A percentile compares a stretch with the other conserved stretches of the same genome.
These are phyloP conservation scores for Hyphantria cunea DNA, from an alignment of 1,140 invertebrate genomes.

Conservation along the genomic window DNA sequence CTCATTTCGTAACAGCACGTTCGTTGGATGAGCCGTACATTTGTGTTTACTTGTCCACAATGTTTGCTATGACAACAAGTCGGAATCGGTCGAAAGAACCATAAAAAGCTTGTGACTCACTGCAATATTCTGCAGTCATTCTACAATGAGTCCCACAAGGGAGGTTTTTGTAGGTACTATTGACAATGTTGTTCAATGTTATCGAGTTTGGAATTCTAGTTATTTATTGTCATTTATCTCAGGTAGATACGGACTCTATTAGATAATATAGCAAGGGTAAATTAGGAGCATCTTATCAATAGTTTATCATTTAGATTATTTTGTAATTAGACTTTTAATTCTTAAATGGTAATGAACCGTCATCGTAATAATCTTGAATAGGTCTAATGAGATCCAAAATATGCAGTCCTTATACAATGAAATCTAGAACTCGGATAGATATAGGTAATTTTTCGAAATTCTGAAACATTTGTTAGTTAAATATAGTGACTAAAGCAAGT, in stretches of 20 bases:
- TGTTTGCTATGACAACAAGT: constrained; percentile 35
- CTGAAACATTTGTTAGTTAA: too few species aligned
- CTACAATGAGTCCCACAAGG: constrained; percentile 4
- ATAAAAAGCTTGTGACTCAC: constrained; percentile 35
- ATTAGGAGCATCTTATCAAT: not conserved
- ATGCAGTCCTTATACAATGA: too few species aligned
- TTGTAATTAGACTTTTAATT: too few species aligned
- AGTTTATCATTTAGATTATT: not conserved
- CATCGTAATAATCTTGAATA: too few species aligned
- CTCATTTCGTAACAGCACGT: constrained; percentile 10
- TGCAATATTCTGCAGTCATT: not conserved
- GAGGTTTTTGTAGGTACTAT: constrained; percentile 8
- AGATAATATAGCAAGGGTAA: not conserved
- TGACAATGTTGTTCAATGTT: constrained; percentile 1
- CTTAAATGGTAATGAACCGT: too few species aligned
- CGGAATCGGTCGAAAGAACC: constrained; percentile 23
- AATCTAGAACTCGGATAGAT: too few species aligned
- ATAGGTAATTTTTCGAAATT: too few species aligned
- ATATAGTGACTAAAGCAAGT: too few species aligned
- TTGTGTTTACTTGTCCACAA: not conserved
- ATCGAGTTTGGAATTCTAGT: not conserved
- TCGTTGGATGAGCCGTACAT: not conserved
- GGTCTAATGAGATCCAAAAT: too few species aligned
- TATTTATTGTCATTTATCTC: constrained; percentile 5
- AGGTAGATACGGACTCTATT: not conserved